Evolutionary conservation across 2,888 invertebrate species (phyloP), one percentile per base, ranked within the genome.

Genomic region (Megaustenia siamemsis): DNA sequence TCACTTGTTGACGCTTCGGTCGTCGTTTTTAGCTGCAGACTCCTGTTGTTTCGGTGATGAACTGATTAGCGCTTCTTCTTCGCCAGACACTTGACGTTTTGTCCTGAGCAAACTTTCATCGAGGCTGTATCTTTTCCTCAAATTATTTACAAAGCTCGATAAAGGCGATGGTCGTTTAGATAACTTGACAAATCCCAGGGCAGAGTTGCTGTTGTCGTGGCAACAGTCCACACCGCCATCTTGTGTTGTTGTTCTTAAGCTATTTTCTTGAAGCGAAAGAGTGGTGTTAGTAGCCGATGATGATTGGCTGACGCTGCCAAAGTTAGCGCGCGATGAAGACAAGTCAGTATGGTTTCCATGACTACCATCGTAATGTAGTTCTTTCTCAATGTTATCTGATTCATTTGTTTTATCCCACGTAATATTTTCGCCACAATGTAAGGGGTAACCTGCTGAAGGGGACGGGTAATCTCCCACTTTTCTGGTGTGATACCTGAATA

Each of bases 261-360:
- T 77, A 21, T 45, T 45, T 2, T 18, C 66, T 45, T n/a, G 12
- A 32, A 66, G 45, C 45, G 24, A 1, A 1, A 32, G n/a, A 32
- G 79, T 6, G 40, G 2, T 6, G 40, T 21, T 79, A 12, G 1
- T 3, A 8, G 32, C 66, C 21, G n/a, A 24, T n/a, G 77, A 53
- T 56, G 60, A 56, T 56, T 79, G 43, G 28, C 79, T 79, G 43
- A 28, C 40, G 66, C 79, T 79, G n/a, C 66, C 79, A n/a, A 32
- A 24, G 43, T 79, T 63, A 21, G 66, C 79, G 28, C 12, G 45
- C 66, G 66, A 43, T 4, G 79, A 79, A 21, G 79, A 40, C 15
- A 28, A 24, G 4, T 45, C 66, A 21, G 15, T 32, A 8, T 21
- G 60, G 28, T 43, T 28, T 24, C 21, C 63, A 15, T 40, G 24